phyloP scores from a whole-genome alignment of 2,888 invertebrate genomes.

The Dicyrtomina minuta region DNA sequence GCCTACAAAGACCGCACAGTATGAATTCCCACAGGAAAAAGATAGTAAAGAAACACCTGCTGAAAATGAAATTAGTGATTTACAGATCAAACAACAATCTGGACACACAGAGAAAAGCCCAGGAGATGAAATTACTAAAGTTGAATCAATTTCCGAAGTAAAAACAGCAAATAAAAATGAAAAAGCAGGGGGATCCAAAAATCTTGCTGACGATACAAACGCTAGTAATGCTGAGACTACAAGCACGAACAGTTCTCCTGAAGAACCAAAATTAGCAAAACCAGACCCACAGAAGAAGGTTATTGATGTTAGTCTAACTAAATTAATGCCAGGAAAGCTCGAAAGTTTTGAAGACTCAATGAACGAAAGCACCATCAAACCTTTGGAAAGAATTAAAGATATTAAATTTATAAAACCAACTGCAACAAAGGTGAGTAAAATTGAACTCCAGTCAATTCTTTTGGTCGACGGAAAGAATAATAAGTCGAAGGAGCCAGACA shows the following conservation, averaged over 20 bases:
- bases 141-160: background rate
- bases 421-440: constrained; percentile 26
- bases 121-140: background rate
- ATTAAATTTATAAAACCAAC: constrained; percentile 2
- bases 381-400: background rate
- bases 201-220: background rate
- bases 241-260: too few species aligned
- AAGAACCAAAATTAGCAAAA: background rate
- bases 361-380: constrained; percentile 2
- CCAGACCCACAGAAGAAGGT: background rate
- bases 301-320: constrained; percentile 9
- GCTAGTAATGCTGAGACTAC: background rate
- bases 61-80: too few species aligned
- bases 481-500: background rate
- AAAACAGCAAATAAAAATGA: background rate
- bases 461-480: constrained; percentile 6
- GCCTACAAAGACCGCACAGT: background rate
- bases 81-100: background rate
- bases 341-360: background rate
- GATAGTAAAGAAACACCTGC: background rate
- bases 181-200: background rate
- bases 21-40: background rate
- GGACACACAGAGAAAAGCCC: background rate
- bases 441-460: constrained; percentile 21
- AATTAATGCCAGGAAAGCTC: constrained; percentile 5